Evolutionary conservation across 2,797 vertebrate genomes (phyloP).

Genomic region (Amazona finschi): DNA sequence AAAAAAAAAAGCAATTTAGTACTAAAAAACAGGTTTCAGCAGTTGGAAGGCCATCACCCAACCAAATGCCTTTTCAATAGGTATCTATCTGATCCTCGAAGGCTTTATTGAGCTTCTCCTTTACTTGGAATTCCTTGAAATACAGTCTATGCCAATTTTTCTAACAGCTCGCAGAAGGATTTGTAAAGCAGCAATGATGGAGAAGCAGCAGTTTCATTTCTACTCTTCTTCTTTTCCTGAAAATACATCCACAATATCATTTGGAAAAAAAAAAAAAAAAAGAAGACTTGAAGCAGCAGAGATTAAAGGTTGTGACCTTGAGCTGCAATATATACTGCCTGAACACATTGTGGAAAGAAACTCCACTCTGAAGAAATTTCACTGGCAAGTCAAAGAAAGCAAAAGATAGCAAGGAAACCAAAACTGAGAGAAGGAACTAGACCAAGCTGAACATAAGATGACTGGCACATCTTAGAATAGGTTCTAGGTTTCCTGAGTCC

Average conservation of each 20-base stretch:
- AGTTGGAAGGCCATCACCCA: neutral
- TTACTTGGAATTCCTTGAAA: neutral
- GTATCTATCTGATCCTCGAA: neutral
- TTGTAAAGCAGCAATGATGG: neutral
- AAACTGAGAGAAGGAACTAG: neutral
- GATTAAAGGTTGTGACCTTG: neutral
- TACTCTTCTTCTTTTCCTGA: neutral
- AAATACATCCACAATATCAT: neutral
- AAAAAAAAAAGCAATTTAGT: neutral
- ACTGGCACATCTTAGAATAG: neutral
- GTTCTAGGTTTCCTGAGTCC: neutral
- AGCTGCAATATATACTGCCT: neutral
- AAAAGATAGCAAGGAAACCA: neutral
- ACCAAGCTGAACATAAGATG: neutral
- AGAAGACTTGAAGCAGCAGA: neutral
- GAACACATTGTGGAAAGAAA: neutral
- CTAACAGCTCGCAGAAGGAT: neutral
- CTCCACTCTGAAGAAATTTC: neutral
- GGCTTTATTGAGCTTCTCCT: neutral
- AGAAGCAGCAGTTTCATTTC: neutral
- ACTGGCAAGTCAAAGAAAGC: neutral
- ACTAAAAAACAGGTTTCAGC: neutral
- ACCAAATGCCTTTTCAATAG: neutral
- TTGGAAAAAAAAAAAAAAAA: neutral
- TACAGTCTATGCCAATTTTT: neutral